Evolutionary conservation across 2,113 vertebrate genomes (phyloP), one percentile per base, ranked within the genome.

Genomic region (Albula goreensis): DNA sequence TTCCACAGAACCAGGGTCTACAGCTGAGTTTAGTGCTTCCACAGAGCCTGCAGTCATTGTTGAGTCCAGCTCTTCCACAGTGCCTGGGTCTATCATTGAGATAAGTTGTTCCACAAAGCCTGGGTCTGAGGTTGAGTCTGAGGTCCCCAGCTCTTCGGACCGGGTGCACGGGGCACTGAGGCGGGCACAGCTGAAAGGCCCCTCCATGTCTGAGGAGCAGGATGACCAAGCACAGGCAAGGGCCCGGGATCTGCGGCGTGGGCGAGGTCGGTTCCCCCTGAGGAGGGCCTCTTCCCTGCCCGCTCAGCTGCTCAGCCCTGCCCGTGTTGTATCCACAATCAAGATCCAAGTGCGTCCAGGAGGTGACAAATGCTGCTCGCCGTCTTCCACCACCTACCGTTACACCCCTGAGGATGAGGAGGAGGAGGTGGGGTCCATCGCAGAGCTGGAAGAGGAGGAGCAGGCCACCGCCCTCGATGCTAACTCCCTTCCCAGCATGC

Each of bases 231-330:
- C 89, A 50, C 87, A 94, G 85, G 91, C 95, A 1, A 95, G 93
- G 83, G 92, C 95, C 0, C 95, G 93, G 83, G 95, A 96, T 89
- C 90, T 96, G 48, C 89, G 80, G n/a, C 2, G 81, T 15, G 57
- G 8, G 6, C 4, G 60, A 50, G 15, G 15, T 8, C 6, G 57
- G 41, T 49, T 57, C 87, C 96, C 96, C 22, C 89, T 99, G 1
- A 93, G 96, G 89, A 96, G 97, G 50, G 97, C 98, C 85, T 97
- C 96, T 79, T 99, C 98, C 25, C 92, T 99, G 80, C 97, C 98
- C 4, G 90, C 94, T 74, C 94, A 97, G 0, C 86, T 97, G 41
- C 85, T 96, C 63, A 96, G 89, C 66, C 97, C 97, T 0, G 91
- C 97, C 10, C 95, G 92, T 85, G 96, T 98, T 0, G 97, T 99